These are phyloP conservation scores for Smittia sp. DNA, from an alignment of 2,888 invertebrate species.

Conservation along the genomic window DNA sequence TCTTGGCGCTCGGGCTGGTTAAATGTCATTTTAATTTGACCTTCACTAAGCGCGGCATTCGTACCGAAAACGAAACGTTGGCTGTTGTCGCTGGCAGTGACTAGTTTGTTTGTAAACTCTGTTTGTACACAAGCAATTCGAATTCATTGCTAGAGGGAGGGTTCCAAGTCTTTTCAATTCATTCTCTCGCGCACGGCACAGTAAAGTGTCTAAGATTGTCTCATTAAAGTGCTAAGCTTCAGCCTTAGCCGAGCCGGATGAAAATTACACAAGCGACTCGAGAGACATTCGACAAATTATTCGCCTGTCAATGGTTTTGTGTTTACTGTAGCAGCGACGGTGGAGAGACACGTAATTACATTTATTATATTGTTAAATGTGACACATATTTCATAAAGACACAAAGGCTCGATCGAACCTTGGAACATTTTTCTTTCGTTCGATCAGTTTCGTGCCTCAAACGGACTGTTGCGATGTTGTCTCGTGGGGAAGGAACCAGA, in stretches of 20 bases:
- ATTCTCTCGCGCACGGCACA: not conserved
- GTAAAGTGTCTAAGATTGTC: slow-evolving; percentile 18
- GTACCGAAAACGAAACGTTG: slow-evolving; percentile 26
- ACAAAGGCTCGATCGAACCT: slow-evolving; percentile 25
- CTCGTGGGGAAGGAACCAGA: too few species aligned
- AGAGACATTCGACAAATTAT: not conserved
- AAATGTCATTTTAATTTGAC: slow-evolving; percentile 41
- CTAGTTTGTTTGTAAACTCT: slow-evolving; percentile 7
- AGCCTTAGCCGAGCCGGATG: not conserved
- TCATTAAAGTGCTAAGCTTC: not conserved
- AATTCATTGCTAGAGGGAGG: slow-evolving; percentile 21
- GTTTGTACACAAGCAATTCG: slow-evolving; percentile 22
- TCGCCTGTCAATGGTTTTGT: not conserved
- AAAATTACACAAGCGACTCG: not conserved
- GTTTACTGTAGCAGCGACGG: not conserved
- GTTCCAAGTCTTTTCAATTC: not conserved
- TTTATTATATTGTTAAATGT: slow-evolving; percentile 41
- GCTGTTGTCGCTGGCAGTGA: slow-evolving; percentile 8
- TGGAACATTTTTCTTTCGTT: slow-evolving; percentile 16
- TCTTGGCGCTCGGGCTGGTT: slow-evolving; percentile 23
- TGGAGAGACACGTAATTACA: slow-evolving; percentile 36
- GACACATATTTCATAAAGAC: slow-evolving; percentile 38
- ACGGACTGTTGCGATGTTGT: not conserved
- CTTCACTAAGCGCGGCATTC: slow-evolving; percentile 37
- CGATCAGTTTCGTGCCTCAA: not conserved